A percentile compares a stretch with the other conserved stretches of the same genome.
Evolutionary conservation across 2,888 invertebrate genomes (phyloP).

Genomic region (Parnassius mnemosyne): DNA sequence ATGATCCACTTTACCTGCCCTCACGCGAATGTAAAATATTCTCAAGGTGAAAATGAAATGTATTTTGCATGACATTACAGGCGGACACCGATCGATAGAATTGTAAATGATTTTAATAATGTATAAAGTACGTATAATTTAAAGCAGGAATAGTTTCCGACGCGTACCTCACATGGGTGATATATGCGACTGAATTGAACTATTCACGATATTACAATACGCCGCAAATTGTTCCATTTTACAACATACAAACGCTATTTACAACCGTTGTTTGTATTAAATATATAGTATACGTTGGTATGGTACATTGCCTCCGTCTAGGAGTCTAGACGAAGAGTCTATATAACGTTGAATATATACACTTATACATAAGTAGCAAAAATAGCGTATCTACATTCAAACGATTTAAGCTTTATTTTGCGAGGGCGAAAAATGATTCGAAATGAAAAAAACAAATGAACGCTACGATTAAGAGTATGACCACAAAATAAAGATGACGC

Average conservation of each 20-base stretch:
- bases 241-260: conserved; percentile 16
- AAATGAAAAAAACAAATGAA: conserved; percentile 10
- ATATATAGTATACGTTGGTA: conserved; percentile 29
- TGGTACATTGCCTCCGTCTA: conserved; percentile 33
- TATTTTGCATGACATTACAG: conserved; percentile 60
- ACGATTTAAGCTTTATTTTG: conserved; percentile 5
- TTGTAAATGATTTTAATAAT: conserved; percentile 65
- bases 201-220: conserved; percentile 12
- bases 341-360: conserved; percentile 12
- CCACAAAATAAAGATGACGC: background rate
- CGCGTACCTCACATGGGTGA: conserved; percentile 33
- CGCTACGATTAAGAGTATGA: background rate
- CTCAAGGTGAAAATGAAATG: conserved; percentile 68
- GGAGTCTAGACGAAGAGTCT: conserved; percentile 35
- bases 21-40: conserved; percentile 51
- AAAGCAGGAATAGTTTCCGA: conserved; percentile 32
- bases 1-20: conserved; percentile 36
- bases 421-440: conserved; percentile 11
- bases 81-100: conserved; percentile 61
- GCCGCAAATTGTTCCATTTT: conserved; percentile 25
- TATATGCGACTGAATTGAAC: conserved; percentile 10
- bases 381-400: conserved; percentile 11
- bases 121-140: conserved; percentile 41
- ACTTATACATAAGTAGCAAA: background rate
- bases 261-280: conserved; percentile 18